Base-by-base conservation (phyloP, 2,113 vertebrate species). In the Phalacrocorax aristotelis region DNA sequence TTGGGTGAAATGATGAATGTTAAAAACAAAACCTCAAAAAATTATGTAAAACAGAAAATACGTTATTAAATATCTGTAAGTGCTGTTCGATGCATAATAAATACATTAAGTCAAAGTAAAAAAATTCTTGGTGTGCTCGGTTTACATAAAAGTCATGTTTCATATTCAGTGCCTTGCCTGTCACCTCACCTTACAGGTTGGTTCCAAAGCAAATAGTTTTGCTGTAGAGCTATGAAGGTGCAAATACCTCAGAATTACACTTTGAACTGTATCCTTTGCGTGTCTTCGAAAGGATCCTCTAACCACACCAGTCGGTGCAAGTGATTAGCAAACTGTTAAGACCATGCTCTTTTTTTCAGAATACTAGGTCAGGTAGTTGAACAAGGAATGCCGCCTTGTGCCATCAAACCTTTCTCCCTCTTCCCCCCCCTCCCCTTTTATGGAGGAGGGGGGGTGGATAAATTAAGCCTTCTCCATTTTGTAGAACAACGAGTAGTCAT, bases 401-500 rank as follows among this genome's bases (percentile, higher is more conserved):
- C 79, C 89, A 75, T 96, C 96, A 90, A 96, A 96, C 84, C 57
- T 96, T 93, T 94, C 92, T 95, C 90, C 87, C 18, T 46, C 15
- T 17, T 19, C 18, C 18, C 44, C 15, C 44, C 18, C 46, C 46
- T 3, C 46, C 46, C 46, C 21, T 80, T 57, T 84, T 90, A 83
- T 52, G 10, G 30, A 6, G 51, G 15, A 0, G 29, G 15, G 27
- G 36, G 75, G 12, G 40, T 13, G 54, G 93, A 97, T 97, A 97
- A 98, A 97, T 97, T 90, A 98, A 97, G 87, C 96, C 93, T 98
- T 98, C 95, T 96, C 79, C 97, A 97, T 96, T 97, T 97, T 98
- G 68, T 98, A 96, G 95, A 97, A 96, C 87, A 97, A 97, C 91
- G 42, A 92, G 51, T 89, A 92, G 93, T 97, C 97, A 97, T 95